Conservation (phyloP, 2,888 invertebrate species). For the Leucophenga maculata region DNA sequence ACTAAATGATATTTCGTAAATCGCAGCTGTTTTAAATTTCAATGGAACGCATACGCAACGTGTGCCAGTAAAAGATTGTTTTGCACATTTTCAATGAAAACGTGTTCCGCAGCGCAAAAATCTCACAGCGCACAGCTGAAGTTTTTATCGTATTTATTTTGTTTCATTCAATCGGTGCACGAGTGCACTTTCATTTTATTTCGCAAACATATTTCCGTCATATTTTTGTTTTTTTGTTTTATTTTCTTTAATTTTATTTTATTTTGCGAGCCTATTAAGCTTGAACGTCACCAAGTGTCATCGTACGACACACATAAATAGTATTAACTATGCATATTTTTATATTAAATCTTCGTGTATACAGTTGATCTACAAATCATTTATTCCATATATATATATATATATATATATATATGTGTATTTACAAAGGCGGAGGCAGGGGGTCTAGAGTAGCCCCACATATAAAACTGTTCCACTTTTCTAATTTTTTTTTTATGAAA, state of each 20-base stretch:
- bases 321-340: not conserved
- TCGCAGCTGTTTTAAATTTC: not conserved
- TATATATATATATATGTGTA: not conserved
- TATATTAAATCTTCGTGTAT: not conserved
- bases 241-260: not conserved
- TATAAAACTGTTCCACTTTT: no score
- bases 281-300: conserved; percentile 18
- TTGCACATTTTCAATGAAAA: conserved; percentile 28
- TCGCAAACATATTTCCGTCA: conserved; percentile 14
- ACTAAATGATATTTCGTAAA: not conserved
- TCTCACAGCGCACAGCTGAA: not conserved
- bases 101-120: conserved; percentile 26
- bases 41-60: conserved; percentile 12
- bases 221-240: conserved; percentile 24
- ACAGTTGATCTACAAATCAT: not conserved
- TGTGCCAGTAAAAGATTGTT: not conserved
- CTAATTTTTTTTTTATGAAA: no score
- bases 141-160: no score
- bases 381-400: not conserved
- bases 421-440: no score
- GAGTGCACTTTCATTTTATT: conserved; percentile 46
- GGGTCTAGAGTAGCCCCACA: no score
- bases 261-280: not conserved
- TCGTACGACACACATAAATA: not conserved
- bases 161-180: conserved; percentile 43